A percentile compares a stretch with the other conserved stretches of the same genome.
phyloP scores from a whole-genome alignment of 2,888 invertebrate species.

The Drosophila stalkeri region DNA sequence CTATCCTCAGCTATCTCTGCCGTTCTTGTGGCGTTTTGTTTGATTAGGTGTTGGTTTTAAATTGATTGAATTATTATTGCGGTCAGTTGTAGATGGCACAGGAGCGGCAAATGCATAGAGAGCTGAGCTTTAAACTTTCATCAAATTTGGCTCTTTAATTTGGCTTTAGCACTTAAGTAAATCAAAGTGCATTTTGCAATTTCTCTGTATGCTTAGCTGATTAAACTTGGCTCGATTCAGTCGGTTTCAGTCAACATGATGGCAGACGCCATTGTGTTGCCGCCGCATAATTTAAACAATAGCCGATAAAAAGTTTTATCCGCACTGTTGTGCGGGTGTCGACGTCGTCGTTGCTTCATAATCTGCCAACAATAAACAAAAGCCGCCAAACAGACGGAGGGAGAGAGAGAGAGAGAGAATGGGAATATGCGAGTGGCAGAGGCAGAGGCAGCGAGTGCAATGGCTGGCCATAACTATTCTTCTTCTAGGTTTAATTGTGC shows the following conservation, averaged over 20 bases:
- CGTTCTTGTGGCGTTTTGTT: slow-evolving; percentile 52
- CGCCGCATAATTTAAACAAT: slow-evolving; percentile 50
- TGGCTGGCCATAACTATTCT: slow-evolving; percentile 1
- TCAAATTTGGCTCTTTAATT: background rate
- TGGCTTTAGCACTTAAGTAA: background rate
- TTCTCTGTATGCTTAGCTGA: slow-evolving; percentile 38
- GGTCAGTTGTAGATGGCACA: slow-evolving; percentile 36
- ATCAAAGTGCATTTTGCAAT: slow-evolving; percentile 23
- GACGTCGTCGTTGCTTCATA: slow-evolving; percentile 53
- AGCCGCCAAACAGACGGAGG: slow-evolving; percentile 26
- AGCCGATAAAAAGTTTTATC: slow-evolving; percentile 68
- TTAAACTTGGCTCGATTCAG: slow-evolving; percentile 44
- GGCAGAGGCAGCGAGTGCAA: background rate
- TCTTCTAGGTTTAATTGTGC: slow-evolving; percentile 57
- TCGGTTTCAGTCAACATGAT: slow-evolving; percentile 12
- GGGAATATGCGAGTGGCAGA: background rate
- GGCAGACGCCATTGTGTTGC: slow-evolving; percentile 37
- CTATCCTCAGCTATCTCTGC: slow-evolving; percentile 8
- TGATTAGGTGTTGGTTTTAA: slow-evolving; percentile 73
- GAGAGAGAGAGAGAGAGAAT: background rate
- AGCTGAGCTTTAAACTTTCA: background rate
- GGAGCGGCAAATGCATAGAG: slow-evolving; percentile 19
- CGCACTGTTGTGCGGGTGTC: slow-evolving; percentile 35
- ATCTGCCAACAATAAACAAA: slow-evolving; percentile 74
- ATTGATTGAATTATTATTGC: slow-evolving; percentile 75